Conservation (phyloP, 2,888 invertebrate species). For the Agrotis ipsilon region DNA sequence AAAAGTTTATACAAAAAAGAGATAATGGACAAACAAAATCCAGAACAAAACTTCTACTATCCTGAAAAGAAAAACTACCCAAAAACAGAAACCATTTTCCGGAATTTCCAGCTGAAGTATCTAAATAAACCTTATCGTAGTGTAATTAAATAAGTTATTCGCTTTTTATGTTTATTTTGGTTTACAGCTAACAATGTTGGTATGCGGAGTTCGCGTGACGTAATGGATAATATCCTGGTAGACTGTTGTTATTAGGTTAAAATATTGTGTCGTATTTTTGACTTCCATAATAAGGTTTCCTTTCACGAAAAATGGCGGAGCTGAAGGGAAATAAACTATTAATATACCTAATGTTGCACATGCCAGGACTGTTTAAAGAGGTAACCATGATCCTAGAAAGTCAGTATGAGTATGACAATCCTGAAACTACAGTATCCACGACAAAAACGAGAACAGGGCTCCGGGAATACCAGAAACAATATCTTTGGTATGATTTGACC, state of each 20-base stretch:
- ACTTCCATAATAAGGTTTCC: background rate
- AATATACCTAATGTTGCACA: too few species aligned
- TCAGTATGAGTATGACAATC: too few species aligned
- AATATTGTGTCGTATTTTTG: constrained; percentile 27
- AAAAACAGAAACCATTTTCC: background rate
- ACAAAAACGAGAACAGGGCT: too few species aligned
- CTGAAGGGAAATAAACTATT: background rate
- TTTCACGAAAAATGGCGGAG: background rate
- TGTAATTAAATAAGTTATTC: constrained; percentile 25
- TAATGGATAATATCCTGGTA: constrained; percentile 19
- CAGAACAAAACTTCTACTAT: background rate
- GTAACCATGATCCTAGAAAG: too few species aligned
- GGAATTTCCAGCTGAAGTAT: background rate
- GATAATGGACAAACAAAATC: background rate
- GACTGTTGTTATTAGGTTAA: constrained; percentile 6
- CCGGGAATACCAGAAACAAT: too few species aligned
- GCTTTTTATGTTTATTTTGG: constrained; percentile 30
- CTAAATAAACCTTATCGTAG: constrained; percentile 23
- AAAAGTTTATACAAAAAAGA: background rate
- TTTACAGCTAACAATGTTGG: constrained; percentile 14
- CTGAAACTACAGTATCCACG: too few species aligned
- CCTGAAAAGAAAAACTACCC: background rate
- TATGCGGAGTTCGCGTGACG: constrained; percentile 40
- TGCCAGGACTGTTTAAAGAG: too few species aligned
- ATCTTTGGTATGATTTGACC: too few species aligned